Percentiles rank a stretch among this genome's conserved stretches.
Conservation (phyloP, 92 coral and sea anemone species). For the Parazoanthus swiftii region DNA sequence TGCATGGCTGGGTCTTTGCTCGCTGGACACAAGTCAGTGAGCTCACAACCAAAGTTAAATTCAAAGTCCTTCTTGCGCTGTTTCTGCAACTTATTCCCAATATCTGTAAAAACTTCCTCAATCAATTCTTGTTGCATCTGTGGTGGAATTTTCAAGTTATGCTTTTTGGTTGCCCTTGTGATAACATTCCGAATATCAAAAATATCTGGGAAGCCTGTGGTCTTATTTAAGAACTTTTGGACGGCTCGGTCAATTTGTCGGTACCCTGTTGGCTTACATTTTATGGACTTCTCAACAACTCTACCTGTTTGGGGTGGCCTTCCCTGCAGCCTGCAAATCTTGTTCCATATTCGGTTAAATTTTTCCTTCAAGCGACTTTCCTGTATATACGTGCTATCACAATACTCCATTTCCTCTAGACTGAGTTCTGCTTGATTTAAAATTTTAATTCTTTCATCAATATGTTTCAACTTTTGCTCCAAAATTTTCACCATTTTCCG, state of each 20-base stretch:
- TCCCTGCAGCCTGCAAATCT: conserved; percentile 79
- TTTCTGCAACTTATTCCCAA: conserved; percentile 90
- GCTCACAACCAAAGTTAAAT: conserved; percentile 83
- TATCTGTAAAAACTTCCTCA: conserved; percentile 75
- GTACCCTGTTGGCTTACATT: conserved; percentile 65
- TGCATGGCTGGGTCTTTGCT: conserved; percentile 80
- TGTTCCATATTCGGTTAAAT: conserved; percentile 79
- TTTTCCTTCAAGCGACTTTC: conserved; percentile 74
- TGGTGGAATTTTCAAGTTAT: conserved; percentile 69
- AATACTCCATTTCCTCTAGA: conserved; percentile 87
- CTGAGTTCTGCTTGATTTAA: conserved; percentile 81
- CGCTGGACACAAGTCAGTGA: conserved; percentile 68
- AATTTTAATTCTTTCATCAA: conserved; percentile 71
- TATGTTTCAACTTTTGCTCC: conserved; percentile 57
- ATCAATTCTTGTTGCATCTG: conserved; percentile 66
- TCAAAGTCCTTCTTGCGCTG: conserved; percentile 81
- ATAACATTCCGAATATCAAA: conserved; percentile 83
- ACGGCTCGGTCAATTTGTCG: conserved; percentile 79
- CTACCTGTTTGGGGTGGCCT: conserved; percentile 87
- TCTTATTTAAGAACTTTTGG: conserved; percentile 61
- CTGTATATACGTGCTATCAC: conserved; percentile 82
- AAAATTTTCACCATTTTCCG: conserved; percentile 56
- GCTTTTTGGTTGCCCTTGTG: conserved; percentile 57
- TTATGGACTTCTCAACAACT: conserved; percentile 72
- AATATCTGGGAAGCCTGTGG: conserved; percentile 78